These are phyloP conservation scores for Premnoplex brunnescens DNA, from an alignment of 2,797 vertebrate genomes.

Conservation along the genomic window DNA sequence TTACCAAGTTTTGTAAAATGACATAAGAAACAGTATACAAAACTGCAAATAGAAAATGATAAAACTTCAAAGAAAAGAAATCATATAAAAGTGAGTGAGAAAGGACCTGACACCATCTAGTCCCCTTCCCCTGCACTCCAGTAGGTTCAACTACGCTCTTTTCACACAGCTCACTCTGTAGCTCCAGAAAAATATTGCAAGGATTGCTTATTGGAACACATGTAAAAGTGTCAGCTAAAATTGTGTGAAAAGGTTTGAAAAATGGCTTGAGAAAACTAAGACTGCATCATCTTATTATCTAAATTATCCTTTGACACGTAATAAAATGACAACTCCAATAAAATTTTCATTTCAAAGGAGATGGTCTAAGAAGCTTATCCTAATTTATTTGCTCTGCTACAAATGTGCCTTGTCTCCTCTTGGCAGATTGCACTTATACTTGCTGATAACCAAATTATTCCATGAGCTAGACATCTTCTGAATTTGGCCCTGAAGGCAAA, in stretches of 20 bases:
- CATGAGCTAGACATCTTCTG: background rate
- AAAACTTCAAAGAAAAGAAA: background rate
- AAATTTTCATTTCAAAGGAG: background rate
- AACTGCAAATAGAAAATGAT: background rate
- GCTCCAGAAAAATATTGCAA: background rate
- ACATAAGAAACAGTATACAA: background rate
- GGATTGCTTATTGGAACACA: background rate
- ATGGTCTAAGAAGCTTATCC: background rate
- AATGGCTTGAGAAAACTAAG: background rate
- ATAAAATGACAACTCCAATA: background rate
- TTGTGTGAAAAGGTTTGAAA: background rate
- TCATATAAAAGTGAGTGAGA: background rate
- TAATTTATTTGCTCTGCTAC: background rate
- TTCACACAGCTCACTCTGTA: background rate
- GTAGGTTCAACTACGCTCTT: background rate
- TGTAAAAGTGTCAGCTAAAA: background rate
- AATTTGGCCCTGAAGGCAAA: background rate
- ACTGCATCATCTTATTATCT: background rate
- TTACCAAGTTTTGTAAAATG: background rate
- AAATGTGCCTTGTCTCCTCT: background rate
- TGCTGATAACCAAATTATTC: background rate
- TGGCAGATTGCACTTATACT: background rate
- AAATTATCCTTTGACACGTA: conserved; percentile 2
- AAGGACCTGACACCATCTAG: background rate
- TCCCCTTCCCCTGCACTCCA: background rate